Conservation (phyloP, 2,113 vertebrate species). For the Petrocephalus microphthalmus region DNA sequence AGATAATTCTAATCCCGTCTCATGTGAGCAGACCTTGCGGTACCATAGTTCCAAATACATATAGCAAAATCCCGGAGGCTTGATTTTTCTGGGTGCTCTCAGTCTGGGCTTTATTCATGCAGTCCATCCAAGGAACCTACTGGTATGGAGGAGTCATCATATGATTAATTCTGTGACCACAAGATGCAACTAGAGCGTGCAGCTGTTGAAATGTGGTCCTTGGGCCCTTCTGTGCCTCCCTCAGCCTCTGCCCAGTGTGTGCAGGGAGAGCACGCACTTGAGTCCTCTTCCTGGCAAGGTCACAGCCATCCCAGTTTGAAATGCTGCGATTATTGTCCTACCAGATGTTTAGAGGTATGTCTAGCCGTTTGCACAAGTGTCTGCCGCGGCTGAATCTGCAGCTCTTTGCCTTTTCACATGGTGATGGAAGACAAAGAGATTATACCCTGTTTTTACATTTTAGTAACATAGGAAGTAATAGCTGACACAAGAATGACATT, state of each 20-base stretch:
- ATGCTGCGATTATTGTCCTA: background rate
- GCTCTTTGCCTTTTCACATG: background rate
- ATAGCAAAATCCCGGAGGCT: background rate
- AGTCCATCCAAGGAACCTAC: background rate
- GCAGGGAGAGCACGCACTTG: background rate
- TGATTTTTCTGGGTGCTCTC: background rate
- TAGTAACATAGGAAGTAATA: background rate
- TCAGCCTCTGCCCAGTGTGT: background rate
- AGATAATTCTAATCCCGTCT: background rate
- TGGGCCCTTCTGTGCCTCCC: background rate
- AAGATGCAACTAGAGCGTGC: background rate
- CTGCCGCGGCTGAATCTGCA: background rate
- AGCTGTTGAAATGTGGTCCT: background rate
- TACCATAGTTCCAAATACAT: background rate
- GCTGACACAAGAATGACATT: background rate
- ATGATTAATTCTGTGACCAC: background rate
- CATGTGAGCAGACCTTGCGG: background rate
- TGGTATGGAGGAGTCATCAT: background rate
- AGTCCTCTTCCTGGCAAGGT: background rate
- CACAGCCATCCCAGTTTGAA: background rate
- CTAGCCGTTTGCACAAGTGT: background rate
- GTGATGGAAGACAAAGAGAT: background rate
- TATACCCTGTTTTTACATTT: background rate
- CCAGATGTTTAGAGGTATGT: background rate
- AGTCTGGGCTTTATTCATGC: background rate